Conservation (phyloP, 2,113 vertebrate species). For the Carollia perspicillata region DNA sequence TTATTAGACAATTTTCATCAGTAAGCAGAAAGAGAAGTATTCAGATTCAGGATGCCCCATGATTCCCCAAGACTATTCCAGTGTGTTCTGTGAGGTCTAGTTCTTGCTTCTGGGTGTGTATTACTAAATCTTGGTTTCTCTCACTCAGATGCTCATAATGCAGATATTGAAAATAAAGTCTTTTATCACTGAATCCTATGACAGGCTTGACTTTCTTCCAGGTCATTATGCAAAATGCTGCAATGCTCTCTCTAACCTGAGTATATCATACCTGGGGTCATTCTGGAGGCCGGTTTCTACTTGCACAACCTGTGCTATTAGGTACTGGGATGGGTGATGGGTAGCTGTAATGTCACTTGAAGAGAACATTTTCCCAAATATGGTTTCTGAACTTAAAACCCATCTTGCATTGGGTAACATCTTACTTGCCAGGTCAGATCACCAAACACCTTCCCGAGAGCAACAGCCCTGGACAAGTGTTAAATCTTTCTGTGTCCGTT, state of each 20-base stretch:
- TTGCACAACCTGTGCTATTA: background rate
- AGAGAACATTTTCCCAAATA: background rate
- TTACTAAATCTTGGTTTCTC: background rate
- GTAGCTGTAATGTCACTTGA: background rate
- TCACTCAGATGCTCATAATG: background rate
- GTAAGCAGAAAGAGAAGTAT: background rate
- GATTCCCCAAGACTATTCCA: background rate
- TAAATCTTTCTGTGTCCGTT: background rate
- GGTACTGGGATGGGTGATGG: background rate
- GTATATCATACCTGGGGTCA: background rate
- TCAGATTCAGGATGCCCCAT: background rate
- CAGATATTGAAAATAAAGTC: background rate
- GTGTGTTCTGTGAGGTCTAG: background rate
- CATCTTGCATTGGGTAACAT: background rate
- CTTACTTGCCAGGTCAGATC: background rate
- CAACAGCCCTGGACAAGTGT: background rate
- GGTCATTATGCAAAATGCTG: background rate
- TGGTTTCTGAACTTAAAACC: background rate
- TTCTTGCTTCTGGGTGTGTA: background rate
- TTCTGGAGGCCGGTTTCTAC: background rate
- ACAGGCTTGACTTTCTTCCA: background rate
- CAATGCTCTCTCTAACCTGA: background rate
- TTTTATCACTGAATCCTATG: background rate
- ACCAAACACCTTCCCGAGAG: background rate
- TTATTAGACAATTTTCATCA: background rate